Conservation (phyloP, 2,113 vertebrate species). For the Microtus pennsylvanicus region DNA sequence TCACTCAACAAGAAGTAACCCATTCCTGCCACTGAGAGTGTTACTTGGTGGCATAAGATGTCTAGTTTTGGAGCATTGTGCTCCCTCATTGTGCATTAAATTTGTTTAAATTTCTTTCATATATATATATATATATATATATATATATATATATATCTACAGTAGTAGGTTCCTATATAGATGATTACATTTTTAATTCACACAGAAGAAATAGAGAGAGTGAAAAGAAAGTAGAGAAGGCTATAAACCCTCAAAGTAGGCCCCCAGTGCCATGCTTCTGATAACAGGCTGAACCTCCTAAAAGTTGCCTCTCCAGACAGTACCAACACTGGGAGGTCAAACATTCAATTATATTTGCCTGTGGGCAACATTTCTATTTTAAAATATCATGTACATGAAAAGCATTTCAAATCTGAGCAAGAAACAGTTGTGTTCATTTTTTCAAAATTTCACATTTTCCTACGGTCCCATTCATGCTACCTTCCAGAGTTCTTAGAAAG, state of each 20-base stretch:
- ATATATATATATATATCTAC: neutral
- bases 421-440: neutral
- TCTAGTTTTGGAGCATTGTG: neutral
- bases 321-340: neutral
- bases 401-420: neutral
- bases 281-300: neutral
- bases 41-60: neutral
- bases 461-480: neutral
- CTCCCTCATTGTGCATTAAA: neutral
- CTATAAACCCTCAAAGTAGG: neutral
- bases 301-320: neutral
- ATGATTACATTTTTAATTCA: neutral
- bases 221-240: neutral
- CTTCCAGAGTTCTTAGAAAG: neutral
- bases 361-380: neutral
- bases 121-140: too few species aligned
- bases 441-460: neutral
- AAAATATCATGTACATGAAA: neutral
- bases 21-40: neutral
- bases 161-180: neutral
- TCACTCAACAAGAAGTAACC: neutral
- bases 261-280: neutral
- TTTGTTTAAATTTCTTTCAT: neutral
- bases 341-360: neutral
- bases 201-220: neutral